Conservation (phyloP, 2,797 vertebrate species). For the Antennarius maculatus region DNA sequence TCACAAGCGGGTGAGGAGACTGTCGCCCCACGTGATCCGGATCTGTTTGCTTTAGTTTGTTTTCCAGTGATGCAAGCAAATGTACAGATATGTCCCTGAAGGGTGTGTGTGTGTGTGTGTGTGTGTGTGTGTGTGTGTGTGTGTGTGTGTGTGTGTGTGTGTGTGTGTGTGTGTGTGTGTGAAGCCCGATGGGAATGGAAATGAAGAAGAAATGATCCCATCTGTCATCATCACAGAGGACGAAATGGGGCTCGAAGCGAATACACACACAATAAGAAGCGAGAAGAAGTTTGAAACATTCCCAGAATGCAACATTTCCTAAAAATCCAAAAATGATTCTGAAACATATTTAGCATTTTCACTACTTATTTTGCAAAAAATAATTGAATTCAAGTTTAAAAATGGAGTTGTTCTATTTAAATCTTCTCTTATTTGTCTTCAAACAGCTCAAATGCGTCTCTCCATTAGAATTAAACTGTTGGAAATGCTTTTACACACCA, state of each 20-base stretch:
- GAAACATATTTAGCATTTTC: too few relatives aligned
- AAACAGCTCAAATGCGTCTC: constrained; percentile 1
- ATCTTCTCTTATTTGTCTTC: neutral
- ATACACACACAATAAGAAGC: too few relatives aligned
- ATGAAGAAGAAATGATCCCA: neutral
- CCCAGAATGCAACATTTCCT: too few relatives aligned
- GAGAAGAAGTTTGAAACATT: too few relatives aligned
- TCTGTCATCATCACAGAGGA: neutral
- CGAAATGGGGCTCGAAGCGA: neutral
- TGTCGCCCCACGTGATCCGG: neutral
- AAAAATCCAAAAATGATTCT: too few relatives aligned
- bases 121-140: too few relatives aligned
- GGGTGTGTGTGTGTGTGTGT: too few relatives aligned
- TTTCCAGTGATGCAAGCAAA: neutral
- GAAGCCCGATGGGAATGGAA: constrained; percentile 2
- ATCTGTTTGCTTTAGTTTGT: neutral
- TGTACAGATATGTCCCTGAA: neutral
- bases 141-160: too few relatives aligned
- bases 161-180: too few relatives aligned
- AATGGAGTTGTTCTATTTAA: too few relatives aligned
- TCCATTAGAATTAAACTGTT: constrained; percentile 9
- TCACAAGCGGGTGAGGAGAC: neutral
- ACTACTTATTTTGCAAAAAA: too few relatives aligned
- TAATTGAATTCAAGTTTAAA: too few relatives aligned
- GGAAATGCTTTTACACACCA: constrained; percentile 36